Base-by-base conservation (phyloP, 1,140 invertebrate species). In the Zaprionus ornatus region DNA sequence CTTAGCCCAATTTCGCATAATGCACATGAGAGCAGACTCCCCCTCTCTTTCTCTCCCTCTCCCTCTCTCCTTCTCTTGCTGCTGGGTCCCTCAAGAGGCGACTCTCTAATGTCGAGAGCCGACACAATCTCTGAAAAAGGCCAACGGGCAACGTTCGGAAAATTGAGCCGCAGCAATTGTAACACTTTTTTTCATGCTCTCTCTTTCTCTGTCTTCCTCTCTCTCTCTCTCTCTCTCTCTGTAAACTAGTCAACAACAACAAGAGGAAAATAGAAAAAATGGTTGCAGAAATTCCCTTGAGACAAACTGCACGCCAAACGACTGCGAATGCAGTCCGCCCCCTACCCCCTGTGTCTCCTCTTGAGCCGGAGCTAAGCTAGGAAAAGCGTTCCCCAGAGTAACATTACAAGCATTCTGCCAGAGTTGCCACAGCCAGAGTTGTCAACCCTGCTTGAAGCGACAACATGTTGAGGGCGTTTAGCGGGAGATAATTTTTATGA, bases 1-100 rank as follows among this genome's bases (percentile, higher is more conserved):
- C 85, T 90, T 90, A 90, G 85, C 85, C 85, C 85, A 90, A 85
- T 90, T 88, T 90, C 78, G 85, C 81, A 90, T 90, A 90, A 85
- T 90, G 82, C 85, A 90, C 86, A 86, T 78, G 79, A 83, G 77
- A 40, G 42, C 23, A n/a, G 63, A 12, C 40, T 21, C 19, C 23
- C 0, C 23, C 29, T 19, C 37, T 35, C 19, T 23, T 4, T 25
- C 45, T 23, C 19, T 13, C 19, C 59, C 13, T 55, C 25, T 54
- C 13, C 21, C 23, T 66, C n/a, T 55, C 27, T 61, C 19, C 50
- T 19, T 17, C 29, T 59, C 21, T 56, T 29, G 1, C 7, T 29
- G 27, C 7, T n/a, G n/a, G 40, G 10, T 21, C 15, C 52, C 40
- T 42, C 40, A 17, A 42, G 40, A 17, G 40, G 27, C 52, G 6